These are phyloP conservation scores for Gisinianus flammeolus DNA, from an alignment of 2,888 invertebrate genomes.

Conservation along the genomic window DNA sequence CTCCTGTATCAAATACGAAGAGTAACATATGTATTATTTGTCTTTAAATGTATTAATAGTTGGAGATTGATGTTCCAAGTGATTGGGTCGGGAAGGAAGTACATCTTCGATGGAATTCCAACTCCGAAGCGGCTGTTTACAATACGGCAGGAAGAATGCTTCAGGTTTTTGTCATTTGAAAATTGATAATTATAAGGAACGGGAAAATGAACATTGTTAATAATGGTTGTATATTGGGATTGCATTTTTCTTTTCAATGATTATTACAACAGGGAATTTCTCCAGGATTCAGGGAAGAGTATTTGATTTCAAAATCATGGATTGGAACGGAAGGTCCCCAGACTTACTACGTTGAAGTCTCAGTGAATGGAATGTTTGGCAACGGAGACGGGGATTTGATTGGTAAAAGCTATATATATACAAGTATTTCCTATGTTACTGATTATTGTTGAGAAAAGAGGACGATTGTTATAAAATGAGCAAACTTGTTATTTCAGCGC, in stretches of 20 bases:
- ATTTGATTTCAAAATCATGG: conserved; percentile 46
- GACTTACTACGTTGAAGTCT: conserved; percentile 64
- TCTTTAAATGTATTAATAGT: conserved; percentile 42
- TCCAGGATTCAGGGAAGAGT: conserved; percentile 57
- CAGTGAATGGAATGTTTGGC: conserved; percentile 64
- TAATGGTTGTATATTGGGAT: background rate
- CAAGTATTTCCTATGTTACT: too few relatives aligned
- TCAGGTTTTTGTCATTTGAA: conserved; percentile 58
- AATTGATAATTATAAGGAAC: background rate
- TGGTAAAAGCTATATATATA: conserved; percentile 2
- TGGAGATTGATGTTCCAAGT: conserved; percentile 62
- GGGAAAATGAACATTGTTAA: background rate
- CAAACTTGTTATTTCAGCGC: conserved; percentile 57
- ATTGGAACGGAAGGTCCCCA: conserved; percentile 44
- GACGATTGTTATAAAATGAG: too few relatives aligned
- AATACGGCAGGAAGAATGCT: conserved; percentile 61
- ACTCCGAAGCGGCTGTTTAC: conserved; percentile 63
- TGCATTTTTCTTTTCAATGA: background rate
- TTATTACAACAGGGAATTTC: conserved; percentile 47
- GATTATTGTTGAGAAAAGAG: too few relatives aligned
- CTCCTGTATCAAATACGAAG: background rate
- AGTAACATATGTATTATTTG: background rate
- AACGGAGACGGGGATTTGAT: conserved; percentile 61
- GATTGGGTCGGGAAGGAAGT: conserved; percentile 63
- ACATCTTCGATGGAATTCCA: conserved; percentile 63